Evolutionary conservation across 2,888 invertebrate genomes (phyloP), one percentile per base, ranked within the genome.

Genomic region (Bombylius discolor): DNA sequence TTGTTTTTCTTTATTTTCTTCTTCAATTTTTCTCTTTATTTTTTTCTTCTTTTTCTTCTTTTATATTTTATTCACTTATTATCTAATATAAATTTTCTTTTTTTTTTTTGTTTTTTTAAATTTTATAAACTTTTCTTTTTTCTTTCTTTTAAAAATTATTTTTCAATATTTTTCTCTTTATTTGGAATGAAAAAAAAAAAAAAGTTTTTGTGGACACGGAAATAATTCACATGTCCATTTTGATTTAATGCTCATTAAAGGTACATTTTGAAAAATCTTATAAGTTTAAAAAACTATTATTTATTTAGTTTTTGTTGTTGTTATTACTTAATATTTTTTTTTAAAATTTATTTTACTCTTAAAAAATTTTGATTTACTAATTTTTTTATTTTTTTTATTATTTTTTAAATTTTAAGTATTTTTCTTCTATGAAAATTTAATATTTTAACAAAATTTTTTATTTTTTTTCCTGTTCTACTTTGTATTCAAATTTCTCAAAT

Each of bases 191-290:
- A 54, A 55, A 49, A 56, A 50, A 56, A 34, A 36, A 23, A 23
- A 23, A 23, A 23, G 23, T 23, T 23, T 36, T 36, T 42, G 39
- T 42, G 39, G 39, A 56, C 49, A 47, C 46, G 49, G 47, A 55
- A 56, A 56, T 53, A 56, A 36, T 52, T 48, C 56, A 36, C 55
- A 52, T 57, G 56, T 54, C 49, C 54, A 44, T 55, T 59, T 59
- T 59, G 59, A 59, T 59, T 59, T 58, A 56, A 49, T 53, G 59
- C 59, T 59, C 59, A 56, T 57, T 57, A 58, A 59, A 59, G 59
- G 59, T 59, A 59, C 59, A 5, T n/a, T 45, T 44, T 44, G 36
- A 36, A 36, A 36, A 23, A 6, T 11, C 8, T 49, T 49, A 9
- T 31, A 12, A 7, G 7, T 50, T 14, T 50, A 31, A 11, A 39